Percentiles rank a stretch among this genome's conserved stretches.
Conservation (phyloP, 2,888 invertebrate species). For the Ernsta delagoae region DNA sequence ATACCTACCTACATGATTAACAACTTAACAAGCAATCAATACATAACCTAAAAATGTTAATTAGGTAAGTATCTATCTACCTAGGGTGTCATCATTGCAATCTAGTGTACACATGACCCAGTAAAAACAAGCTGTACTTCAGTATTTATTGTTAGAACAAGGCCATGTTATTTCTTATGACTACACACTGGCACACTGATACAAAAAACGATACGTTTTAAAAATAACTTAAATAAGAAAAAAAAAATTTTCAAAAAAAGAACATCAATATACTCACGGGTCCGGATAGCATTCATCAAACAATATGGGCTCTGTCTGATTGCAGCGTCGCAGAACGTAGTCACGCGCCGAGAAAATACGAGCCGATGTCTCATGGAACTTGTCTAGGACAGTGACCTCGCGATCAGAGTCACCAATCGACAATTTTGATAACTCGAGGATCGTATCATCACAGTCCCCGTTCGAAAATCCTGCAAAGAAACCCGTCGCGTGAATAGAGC, state of each 20-base stretch:
- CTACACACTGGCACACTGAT: no score
- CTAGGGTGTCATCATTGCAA: constrained; percentile 41
- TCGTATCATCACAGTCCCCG: constrained; percentile 85
- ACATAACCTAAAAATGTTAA: constrained; percentile 29
- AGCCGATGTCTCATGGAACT: constrained; percentile 68
- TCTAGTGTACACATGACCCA: no score
- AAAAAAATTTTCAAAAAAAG: no score
- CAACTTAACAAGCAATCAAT: no score
- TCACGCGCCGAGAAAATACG: constrained; percentile 72
- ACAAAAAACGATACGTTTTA: no score
- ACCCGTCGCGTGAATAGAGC: constrained; percentile 48
- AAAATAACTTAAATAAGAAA: no score
- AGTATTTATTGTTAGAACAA: constrained; percentile 30
- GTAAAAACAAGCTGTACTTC: constrained; percentile 17
- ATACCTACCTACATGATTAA: no score
- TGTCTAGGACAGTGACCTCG: constrained; percentile 75
- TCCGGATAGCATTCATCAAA: constrained; percentile 89
- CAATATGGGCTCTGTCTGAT: constrained; percentile 85
- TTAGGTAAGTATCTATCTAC: neutral
- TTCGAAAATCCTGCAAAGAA: constrained; percentile 77
- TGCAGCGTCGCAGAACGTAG: constrained; percentile 87
- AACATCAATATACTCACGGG: constrained; percentile 73
- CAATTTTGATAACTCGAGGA: constrained; percentile 81
- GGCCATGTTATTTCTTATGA: constrained; percentile 6
- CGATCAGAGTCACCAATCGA: constrained; percentile 77